Evolutionary conservation across 2,113 vertebrate genomes (phyloP), one percentile per base, ranked within the genome.

Genomic region (Urocolius indicus): DNA sequence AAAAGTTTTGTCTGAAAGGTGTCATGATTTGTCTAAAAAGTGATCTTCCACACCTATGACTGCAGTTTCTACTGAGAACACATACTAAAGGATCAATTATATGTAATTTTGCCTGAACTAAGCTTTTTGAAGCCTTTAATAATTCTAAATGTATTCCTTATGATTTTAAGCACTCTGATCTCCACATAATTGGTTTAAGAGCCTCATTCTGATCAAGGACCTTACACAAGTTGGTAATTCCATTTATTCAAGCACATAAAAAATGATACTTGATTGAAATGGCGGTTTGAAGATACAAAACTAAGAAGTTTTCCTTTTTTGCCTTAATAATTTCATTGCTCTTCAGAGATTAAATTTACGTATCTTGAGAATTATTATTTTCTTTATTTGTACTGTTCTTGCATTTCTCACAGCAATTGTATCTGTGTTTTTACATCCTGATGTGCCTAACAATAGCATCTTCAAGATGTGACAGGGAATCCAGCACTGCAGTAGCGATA

Each of bases 171-270:
- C 84, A 87, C 89, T 94, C 72, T 85, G 89, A 95, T 94, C 92
- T 96, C 82, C 73, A 91, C 84, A 79, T 96, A 96, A 97, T 96
- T 96, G 88, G 52, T 91, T 96, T 95, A 95, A 97, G 91, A 96
- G 89, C 84, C 93, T 96, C 79, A 90, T 94, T 97, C 84, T 91
- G 89, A 96, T 94, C 79, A 91, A 94, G 90, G 84, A 91, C 92
- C 95, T 94, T 45, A 81, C 17, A 89, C 51, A 85, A 96, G 79
- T 90, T 96, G 68, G 71, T 91, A 97, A 86, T 93, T 94, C 84
- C 84, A 95, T 94, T 95, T 95, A 81, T 95, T 95, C 74, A 77
- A 95, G 92, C 59, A 88, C 32, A 94, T 45, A 93, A 84, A 85
- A 96, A 86, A 80, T 71, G 65, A 87, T 79, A 84, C 92, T 95